phyloP scores from a whole-genome alignment of 2,888 invertebrate species.

The Acanthosepion pharaonis region DNA sequence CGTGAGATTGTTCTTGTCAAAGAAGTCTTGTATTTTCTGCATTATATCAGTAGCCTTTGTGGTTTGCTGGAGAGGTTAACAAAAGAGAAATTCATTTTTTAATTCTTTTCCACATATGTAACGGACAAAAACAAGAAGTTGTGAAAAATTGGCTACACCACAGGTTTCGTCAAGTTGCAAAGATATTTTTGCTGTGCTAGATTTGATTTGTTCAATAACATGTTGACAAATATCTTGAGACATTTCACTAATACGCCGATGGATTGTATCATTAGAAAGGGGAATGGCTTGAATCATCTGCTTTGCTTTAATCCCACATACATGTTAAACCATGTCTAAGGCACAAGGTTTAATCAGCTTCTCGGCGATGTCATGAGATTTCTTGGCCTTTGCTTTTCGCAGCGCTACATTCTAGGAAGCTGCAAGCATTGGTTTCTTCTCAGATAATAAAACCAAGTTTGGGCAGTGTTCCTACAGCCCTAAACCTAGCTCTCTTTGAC shows the following conservation, averaged over 20 bases:
- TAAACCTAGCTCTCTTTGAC: neutral
- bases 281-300: conserved; percentile 14
- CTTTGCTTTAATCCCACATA: neutral
- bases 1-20: neutral
- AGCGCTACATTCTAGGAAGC: neutral
- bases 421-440: conserved; percentile 34
- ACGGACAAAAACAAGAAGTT: neutral
- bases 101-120: neutral
- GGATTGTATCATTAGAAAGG: neutral
- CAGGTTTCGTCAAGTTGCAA: neutral
- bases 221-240: conserved; percentile 42
- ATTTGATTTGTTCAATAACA: neutral
- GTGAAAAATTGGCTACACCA: neutral
- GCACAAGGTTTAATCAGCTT: conserved; percentile 24
- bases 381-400: neutral
- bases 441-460: neutral
- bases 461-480: neutral
- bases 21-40: neutral
- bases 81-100: neutral
- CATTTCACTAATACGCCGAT: neutral
- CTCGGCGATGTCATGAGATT: neutral
- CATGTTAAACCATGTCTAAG: conserved; percentile 24
- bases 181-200: neutral
- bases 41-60: neutral
- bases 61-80: neutral